These are phyloP conservation scores for Channallabes apus DNA, from an alignment of 2,797 vertebrate genomes.

Conservation along the genomic window DNA sequence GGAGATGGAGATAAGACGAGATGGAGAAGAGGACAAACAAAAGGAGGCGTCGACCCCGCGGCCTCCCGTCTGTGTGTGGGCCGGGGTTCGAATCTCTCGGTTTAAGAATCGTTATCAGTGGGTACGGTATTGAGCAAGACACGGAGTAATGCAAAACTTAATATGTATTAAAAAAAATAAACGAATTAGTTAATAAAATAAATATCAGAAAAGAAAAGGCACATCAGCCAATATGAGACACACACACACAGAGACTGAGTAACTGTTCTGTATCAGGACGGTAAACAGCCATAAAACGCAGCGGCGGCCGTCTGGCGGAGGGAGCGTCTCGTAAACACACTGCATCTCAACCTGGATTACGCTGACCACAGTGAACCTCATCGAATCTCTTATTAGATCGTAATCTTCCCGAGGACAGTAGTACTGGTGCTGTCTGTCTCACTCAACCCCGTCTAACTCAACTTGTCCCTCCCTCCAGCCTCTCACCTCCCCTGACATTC, in stretches of 20 bases:
- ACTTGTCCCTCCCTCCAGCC: too few relatives aligned
- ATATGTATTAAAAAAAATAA: not conserved
- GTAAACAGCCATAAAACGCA: conserved; percentile 37
- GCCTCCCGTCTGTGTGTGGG: not conserved
- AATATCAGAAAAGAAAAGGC: not conserved
- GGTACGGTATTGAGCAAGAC: not conserved
- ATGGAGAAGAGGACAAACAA: not conserved
- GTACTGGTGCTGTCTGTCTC: not conserved
- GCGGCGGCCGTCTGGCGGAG: conserved; percentile 3
- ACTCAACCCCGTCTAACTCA: too few relatives aligned
- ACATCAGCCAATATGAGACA: not conserved
- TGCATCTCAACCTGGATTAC: not conserved
- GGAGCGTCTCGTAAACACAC: conserved; percentile 30
- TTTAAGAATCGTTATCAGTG: not conserved
- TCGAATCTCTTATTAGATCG: not conserved
- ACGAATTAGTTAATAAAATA: not conserved
- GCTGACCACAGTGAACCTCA: not conserved
- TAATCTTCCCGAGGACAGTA: not conserved
- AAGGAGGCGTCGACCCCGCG: not conserved
- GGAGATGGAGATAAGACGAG: conserved; percentile 18
- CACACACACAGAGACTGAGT: not conserved
- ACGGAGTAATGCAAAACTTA: not conserved
- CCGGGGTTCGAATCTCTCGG: not conserved
- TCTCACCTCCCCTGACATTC: too few relatives aligned
- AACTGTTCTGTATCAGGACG: conserved; percentile 5